phyloP scores from a whole-genome alignment of 2,797 vertebrate genomes.

The Coendou prehensilis region DNA sequence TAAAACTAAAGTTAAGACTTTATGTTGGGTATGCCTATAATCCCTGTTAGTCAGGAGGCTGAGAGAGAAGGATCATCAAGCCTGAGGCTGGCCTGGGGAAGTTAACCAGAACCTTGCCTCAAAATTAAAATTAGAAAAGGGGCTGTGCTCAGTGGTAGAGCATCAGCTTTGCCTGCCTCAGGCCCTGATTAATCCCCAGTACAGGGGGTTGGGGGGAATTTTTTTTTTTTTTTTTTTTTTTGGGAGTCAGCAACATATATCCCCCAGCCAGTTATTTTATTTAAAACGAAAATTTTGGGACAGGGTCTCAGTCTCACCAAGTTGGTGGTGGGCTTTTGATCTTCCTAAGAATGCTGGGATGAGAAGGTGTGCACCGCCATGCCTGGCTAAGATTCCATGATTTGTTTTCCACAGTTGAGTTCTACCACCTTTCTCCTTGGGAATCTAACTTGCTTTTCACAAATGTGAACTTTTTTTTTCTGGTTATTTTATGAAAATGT shows the following conservation, averaged over 20 bases:
- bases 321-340: background rate
- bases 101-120: background rate
- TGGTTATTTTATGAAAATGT: constrained; percentile 21
- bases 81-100: background rate
- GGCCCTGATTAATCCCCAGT: background rate
- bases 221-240: background rate
- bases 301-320: background rate
- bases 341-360: background rate
- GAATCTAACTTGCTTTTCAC: constrained; percentile 40
- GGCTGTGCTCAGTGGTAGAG: background rate
- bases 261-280: background rate
- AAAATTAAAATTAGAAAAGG: background rate
- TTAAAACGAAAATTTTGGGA: background rate
- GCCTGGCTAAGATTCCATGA: background rate
- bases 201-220: background rate
- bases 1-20: constrained; percentile 38
- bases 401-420: constrained; percentile 5
- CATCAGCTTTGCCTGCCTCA: background rate
- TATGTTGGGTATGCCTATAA: background rate
- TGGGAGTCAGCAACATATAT: background rate
- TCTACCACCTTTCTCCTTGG: background rate
- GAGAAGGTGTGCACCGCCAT: background rate
- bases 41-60: background rate
- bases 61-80: background rate
- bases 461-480: background rate